Evolutionary conservation across 1,140 invertebrate genomes (phyloP), one percentile per base, ranked within the genome.

Genomic region (Stegodyphus mimosarum): DNA sequence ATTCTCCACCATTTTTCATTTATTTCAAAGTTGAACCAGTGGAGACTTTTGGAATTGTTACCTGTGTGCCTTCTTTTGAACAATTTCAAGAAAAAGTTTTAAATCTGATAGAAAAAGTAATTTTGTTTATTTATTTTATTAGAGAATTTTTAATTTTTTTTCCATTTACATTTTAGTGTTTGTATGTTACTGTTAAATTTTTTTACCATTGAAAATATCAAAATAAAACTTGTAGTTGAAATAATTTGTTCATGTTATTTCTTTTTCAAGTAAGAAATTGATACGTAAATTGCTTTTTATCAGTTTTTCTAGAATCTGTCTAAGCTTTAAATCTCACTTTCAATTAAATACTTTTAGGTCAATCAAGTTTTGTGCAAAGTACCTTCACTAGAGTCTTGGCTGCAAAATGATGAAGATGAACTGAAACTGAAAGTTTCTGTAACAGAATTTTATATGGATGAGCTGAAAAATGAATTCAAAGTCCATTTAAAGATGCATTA

Each of bases 281-380:
- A 33, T 33, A 33, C 33, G 3, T 33, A 33, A 33, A 33, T 33
- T 33, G 33, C 33, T 33, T 33, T 33, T 33, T 33, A 33, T 33
- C 3, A 3, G 33, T 33, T 33, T 33, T 33, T 33, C 1, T 33
- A 33, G 33, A 33, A 33, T 33, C 33, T 33, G 33, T 33, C 1
- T 33, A 3, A 33, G 33, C 33, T 33, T 33, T 33, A 33, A 33
- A 33, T 33, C 33, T 1, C 33, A 33, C 3, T 33, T 33, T 33
- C 33, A 72, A 51, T 50, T n/a, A 50, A 11, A n/a, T 50, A 49
- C 11, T 51, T 72, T 63, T 53, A 86, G 83, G 78, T 86, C 15
- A 86, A 86, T 11, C 51, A 86, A 64, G 63, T 77, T 5, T n/a
- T 86, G 9, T 78, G 66, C n/a, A 49, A 78, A 0, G 63, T 86